Evolutionary conservation across 2,797 vertebrate species (phyloP).

Genomic region (Lepus townsendii): DNA sequence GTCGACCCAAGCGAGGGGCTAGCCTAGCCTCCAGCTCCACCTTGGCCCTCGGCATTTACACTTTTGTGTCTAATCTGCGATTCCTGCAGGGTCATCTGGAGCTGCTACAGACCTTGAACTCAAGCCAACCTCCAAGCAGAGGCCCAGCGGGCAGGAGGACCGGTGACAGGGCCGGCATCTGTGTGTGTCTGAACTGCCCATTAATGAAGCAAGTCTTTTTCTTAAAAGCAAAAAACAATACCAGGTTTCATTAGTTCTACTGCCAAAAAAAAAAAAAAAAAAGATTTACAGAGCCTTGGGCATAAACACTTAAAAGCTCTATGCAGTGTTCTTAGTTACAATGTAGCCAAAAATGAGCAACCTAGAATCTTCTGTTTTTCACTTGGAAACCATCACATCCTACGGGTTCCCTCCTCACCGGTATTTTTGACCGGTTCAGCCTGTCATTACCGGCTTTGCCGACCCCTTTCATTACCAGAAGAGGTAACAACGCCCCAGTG

Average conservation of each 20-base stretch:
- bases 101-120: too few species aligned
- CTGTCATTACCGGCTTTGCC: constrained; percentile 43
- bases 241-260: neutral
- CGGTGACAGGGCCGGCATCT: too few species aligned
- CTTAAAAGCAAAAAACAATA: neutral
- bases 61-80: too few species aligned
- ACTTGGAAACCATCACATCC: constrained; percentile 62
- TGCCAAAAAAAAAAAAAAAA: constrained; percentile 24
- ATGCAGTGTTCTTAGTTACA: neutral
- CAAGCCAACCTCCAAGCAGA: too few species aligned
- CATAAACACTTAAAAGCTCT: constrained; percentile 9
- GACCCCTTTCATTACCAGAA: neutral
- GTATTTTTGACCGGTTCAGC: constrained; percentile 28
- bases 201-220: too few species aligned
- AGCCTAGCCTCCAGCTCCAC: too few species aligned
- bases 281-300: constrained; percentile 6
- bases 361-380: neutral
- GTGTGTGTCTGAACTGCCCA: too few species aligned
- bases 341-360: constrained; percentile 23
- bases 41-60: too few species aligned
- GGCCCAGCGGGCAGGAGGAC: too few species aligned
- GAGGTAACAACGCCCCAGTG: neutral
- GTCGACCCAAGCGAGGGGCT: too few species aligned
- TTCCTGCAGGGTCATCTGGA: too few species aligned
- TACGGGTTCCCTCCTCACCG: neutral